These are phyloP conservation scores for Hirtodrosophila histrioides DNA, from an alignment of 2,888 invertebrate species.

Conservation along the genomic window DNA sequence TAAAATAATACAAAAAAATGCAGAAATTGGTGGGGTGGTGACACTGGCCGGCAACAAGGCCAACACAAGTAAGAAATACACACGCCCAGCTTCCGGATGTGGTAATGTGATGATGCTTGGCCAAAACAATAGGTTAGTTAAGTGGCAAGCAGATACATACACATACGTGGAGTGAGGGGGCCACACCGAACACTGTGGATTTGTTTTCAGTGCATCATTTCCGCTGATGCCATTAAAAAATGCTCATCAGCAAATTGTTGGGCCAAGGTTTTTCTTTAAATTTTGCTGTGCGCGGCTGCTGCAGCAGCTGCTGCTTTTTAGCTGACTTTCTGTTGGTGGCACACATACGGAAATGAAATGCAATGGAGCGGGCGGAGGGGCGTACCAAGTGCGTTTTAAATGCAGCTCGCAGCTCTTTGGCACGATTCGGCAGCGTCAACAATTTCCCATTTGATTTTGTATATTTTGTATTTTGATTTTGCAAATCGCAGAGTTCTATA, in stretches of 20 bases:
- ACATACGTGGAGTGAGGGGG: too few relatives aligned
- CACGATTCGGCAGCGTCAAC: conserved; percentile 52
- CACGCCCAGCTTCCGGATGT: conserved; percentile 35
- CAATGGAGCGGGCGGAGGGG: conserved; percentile 12
- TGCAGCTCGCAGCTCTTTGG: conserved; percentile 43
- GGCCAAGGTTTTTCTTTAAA: conserved; percentile 55
- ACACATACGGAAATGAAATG: conserved; percentile 67
- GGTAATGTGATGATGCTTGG: conserved; percentile 8
- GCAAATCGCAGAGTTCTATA: conserved; percentile 68
- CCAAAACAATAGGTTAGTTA: conserved; percentile 2
- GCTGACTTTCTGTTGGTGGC: conserved; percentile 23
- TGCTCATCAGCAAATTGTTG: conserved; percentile 56
- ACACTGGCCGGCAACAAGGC: too few relatives aligned
- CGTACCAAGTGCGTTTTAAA: conserved; percentile 43
- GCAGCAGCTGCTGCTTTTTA: conserved; percentile 12
- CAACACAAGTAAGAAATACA: background rate
- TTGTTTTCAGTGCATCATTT: conserved; percentile 62
- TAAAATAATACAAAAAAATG: too few relatives aligned
- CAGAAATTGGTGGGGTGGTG: too few relatives aligned
- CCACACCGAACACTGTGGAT: conserved; percentile 8
- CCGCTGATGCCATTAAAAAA: conserved; percentile 61
- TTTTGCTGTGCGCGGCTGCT: conserved; percentile 21
- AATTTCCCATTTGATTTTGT: conserved; percentile 8
- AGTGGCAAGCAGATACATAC: too few relatives aligned
- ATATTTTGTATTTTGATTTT: conserved; percentile 1